Base-by-base conservation (phyloP, 2,113 vertebrate species). In the Platichthys flesus region DNA sequence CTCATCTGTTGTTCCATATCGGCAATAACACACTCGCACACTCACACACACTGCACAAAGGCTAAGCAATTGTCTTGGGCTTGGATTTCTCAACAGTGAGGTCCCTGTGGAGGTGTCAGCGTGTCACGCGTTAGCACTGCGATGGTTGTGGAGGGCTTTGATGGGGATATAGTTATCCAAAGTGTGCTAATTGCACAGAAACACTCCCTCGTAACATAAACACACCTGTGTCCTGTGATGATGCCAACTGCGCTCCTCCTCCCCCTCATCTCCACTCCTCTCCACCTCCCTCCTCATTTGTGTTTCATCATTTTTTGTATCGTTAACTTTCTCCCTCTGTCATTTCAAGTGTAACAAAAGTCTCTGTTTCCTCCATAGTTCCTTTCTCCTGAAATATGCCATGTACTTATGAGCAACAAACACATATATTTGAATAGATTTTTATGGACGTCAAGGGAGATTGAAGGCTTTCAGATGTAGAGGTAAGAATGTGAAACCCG, bases 181-280 rank as follows among this genome's bases (percentile, higher is more conserved):
- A 31, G 31, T 31, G 31, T 31, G 31, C 31, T 84, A 81, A 89
- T 88, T 77, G 0, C 74, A 60, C 57, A 71, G 52, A 85, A 82
- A 81, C 82, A 76, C 65, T 42, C 12, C 40, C 40, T 42, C 35
- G 35, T 9, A 42, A 42, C 3, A 10, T 42, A 85, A 91, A 91
- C 85, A 91, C 90, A 93, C 89, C 85, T 91, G 89, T 65, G 85
- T 84, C 81, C 71, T 84, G 78, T 82, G 71, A 75, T 31, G 28
- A 31, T 31, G 28, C 28, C 28, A 40, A 40, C 40, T 40, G 49
- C 24, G 79, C 77, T 71, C 74, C 74, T 51, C 71, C 47, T 59
- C 20, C 51, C 49, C 40, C 62, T 42, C 12, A 42, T 42, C 40
- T 18, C 5, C 24, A 57, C 76, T 55, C n/a, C 16, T 40, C 26